phyloP scores from a whole-genome alignment of 2,797 vertebrate genomes.

The Eutrigla gurnardus region DNA sequence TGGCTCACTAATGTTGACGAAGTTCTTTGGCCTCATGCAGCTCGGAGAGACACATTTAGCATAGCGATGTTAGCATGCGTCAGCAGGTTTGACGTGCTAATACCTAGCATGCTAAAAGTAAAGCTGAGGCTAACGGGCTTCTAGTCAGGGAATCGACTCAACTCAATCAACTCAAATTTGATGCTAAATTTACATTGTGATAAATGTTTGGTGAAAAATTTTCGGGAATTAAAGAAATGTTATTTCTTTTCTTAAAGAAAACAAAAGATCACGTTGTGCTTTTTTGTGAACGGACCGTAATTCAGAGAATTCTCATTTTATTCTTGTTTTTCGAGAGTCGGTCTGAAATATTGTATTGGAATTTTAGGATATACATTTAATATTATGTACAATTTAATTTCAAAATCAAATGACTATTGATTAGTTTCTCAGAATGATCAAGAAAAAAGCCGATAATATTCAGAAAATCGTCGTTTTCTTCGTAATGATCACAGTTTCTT shows the following conservation, averaged over 20 bases:
- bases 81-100: conserved; percentile 7
- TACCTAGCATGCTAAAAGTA: background rate
- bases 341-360: background rate
- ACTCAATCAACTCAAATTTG: background rate
- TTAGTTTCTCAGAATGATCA: background rate
- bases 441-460: no score
- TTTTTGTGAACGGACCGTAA: background rate
- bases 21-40: background rate
- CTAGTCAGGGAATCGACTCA: no score
- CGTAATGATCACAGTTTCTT: no score
- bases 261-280: background rate
- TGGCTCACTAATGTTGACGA: no score
- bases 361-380: background rate
- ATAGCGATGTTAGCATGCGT: conserved; percentile 8
- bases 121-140: background rate
- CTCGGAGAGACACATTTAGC: background rate
- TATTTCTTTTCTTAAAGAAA: background rate
- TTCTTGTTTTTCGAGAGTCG: no score
- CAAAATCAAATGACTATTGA: background rate
- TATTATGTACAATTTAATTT: background rate
- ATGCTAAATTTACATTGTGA: background rate
- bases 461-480: no score
- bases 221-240: no score
- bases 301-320: no score
- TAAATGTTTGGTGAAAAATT: conserved; percentile 40